phyloP scores from a whole-genome alignment of 1,140 invertebrate species.

The Cotesia chilonis region DNA sequence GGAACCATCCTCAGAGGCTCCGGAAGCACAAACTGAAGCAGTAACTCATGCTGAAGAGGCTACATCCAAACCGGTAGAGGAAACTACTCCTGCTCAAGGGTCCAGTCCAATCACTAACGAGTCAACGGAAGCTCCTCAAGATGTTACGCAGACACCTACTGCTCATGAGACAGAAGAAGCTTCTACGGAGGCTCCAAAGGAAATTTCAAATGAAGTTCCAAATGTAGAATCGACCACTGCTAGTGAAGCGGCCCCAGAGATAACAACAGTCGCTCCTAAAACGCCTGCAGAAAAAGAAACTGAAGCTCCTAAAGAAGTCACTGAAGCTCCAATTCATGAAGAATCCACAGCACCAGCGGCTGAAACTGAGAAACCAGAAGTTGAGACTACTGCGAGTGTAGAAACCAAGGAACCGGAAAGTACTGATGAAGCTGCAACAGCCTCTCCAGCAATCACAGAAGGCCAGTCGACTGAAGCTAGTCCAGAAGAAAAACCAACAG shows the following conservation, averaged over 20 bases:
- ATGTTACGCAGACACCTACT: slow-evolving; percentile 15
- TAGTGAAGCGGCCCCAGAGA: slow-evolving; percentile 4
- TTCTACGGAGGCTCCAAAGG: slow-evolving; percentile 33
- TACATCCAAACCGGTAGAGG: no score
- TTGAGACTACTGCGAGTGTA: neutral
- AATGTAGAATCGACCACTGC: slow-evolving; percentile 23
- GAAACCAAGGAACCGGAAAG: neutral
- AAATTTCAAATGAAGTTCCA: slow-evolving; percentile 35
- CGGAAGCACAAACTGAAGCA: no score
- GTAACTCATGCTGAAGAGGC: no score
- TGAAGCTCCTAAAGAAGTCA: slow-evolving; percentile 23
- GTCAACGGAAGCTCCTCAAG: no score
- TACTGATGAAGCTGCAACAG: no score
- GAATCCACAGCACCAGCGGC: neutral
- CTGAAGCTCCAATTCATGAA: neutral
- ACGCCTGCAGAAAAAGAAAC: slow-evolving; percentile 14
- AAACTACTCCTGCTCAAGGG: no score
- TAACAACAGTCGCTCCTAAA: slow-evolving; percentile 33
- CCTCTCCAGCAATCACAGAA: neutral
- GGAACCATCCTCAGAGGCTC: no score
- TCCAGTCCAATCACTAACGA: no score
- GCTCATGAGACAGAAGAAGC: slow-evolving; percentile 34
- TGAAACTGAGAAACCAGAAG: neutral
- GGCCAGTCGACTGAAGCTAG: slow-evolving; percentile 21
- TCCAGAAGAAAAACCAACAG: neutral